A percentile compares a stretch with the other conserved stretches of the same genome.
Evolutionary conservation across 2,113 vertebrate species (phyloP).

Genomic region (Apodemus sylvaticus): DNA sequence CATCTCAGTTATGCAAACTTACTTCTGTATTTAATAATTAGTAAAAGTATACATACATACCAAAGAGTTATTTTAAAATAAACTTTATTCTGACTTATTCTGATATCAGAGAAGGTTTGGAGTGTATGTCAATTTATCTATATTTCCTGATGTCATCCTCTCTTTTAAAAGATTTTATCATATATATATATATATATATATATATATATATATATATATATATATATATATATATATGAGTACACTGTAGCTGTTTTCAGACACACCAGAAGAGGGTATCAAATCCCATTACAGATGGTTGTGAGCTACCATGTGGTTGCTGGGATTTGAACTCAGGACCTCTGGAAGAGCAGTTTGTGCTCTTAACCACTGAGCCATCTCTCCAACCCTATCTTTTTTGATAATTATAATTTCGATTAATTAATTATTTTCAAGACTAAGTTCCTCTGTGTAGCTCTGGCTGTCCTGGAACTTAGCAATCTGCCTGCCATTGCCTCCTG

Average conservation of each 20-base stretch:
- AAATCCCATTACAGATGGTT: too few species aligned
- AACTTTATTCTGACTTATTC: background rate
- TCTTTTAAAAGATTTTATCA: too few species aligned
- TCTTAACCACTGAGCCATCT: too few species aligned
- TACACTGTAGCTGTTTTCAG: too few species aligned
- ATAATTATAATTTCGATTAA: background rate
- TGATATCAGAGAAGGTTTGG: background rate
- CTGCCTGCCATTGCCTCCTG: background rate
- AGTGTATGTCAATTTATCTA: background rate
- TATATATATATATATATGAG: too few species aligned
- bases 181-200: too few species aligned
- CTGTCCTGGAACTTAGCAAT: background rate
- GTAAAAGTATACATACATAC: background rate
- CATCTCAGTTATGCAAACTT: background rate
- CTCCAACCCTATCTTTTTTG: too few species aligned
- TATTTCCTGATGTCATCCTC: background rate
- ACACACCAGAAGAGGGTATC: too few species aligned
- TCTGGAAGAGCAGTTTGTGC: too few species aligned
- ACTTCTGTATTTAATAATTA: background rate
- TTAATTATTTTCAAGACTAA: background rate
- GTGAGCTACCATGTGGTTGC: too few species aligned
- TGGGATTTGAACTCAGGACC: too few species aligned
- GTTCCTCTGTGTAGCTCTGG: background rate
- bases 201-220: too few species aligned
- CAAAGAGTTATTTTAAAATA: background rate